Percentiles rank a stretch among this genome's conserved stretches.
Conservation (phyloP, 2,797 vertebrate genomes). For the Periophthalmus magnuspinnatus region DNA sequence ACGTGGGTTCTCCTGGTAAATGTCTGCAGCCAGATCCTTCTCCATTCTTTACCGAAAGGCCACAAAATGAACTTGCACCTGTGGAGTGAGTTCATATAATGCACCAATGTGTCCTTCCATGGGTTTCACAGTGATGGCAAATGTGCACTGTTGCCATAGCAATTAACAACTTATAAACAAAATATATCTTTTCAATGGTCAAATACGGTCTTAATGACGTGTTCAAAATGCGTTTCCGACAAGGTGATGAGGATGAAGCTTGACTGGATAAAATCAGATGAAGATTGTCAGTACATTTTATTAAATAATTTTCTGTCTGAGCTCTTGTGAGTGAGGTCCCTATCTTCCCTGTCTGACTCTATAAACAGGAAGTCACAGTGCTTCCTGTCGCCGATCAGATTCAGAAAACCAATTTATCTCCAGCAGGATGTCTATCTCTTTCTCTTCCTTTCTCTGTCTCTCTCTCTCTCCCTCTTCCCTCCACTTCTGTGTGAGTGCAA, state of each 20-base stretch:
- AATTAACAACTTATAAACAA: background rate
- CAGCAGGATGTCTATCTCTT: slow-evolving; percentile 16
- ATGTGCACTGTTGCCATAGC: background rate
- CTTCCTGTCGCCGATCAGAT: slow-evolving; percentile 36
- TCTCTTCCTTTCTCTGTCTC: background rate
- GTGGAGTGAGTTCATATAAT: too few relatives aligned
- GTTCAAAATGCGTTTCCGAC: background rate
- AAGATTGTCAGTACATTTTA: background rate
- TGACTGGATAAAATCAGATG: background rate
- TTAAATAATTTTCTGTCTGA: background rate
- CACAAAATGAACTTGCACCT: too few relatives aligned
- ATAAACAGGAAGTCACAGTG: slow-evolving; percentile 32
- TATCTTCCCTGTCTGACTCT: background rate
- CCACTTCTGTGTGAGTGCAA: slow-evolving; percentile 23
- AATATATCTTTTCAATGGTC: background rate
- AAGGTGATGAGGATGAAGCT: background rate
- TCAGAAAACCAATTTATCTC: slow-evolving; percentile 43
- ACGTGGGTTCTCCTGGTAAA: too few relatives aligned
- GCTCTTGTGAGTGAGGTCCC: slow-evolving; percentile 9
- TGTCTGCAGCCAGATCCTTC: too few relatives aligned
- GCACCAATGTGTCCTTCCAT: too few relatives aligned
- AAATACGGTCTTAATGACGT: background rate
- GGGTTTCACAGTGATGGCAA: too few relatives aligned
- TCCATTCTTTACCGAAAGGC: too few relatives aligned
- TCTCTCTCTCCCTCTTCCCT: background rate